Conservation (phyloP, 2,113 vertebrate genomes). For the Felis catus region DNA sequence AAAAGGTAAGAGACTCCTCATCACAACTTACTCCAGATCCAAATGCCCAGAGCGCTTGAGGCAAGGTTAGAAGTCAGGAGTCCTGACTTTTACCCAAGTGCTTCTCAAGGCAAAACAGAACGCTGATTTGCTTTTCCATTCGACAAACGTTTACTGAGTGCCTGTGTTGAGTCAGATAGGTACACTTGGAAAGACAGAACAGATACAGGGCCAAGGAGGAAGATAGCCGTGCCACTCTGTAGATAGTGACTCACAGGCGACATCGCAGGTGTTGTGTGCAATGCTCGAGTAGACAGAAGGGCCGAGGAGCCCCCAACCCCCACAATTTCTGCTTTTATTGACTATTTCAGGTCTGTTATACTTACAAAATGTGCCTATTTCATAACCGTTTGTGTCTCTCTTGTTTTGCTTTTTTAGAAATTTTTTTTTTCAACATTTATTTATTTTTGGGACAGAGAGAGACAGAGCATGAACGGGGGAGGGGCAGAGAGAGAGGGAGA, state of each 20-base stretch:
- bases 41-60: neutral
- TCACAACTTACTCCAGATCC: neutral
- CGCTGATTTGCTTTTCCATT: neutral
- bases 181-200: neutral
- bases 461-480: too few species aligned
- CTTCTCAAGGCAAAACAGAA: neutral
- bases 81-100: neutral
- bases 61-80: neutral
- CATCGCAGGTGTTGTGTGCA: accelerated
- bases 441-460: too few species aligned
- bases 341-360: neutral
- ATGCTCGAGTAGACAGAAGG: neutral
- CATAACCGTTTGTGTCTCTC: neutral
- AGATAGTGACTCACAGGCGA: neutral
- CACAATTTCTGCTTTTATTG: neutral
- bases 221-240: neutral
- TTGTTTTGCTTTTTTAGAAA: neutral
- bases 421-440: too few species aligned
- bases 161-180: neutral
- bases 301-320: neutral
- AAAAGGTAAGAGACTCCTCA: neutral
- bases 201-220: neutral
- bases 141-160: neutral
- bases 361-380: neutral
- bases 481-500: too few species aligned